Evolutionary conservation across 1,140 invertebrate species (phyloP).

Genomic region (Drosophila setifemur): DNA sequence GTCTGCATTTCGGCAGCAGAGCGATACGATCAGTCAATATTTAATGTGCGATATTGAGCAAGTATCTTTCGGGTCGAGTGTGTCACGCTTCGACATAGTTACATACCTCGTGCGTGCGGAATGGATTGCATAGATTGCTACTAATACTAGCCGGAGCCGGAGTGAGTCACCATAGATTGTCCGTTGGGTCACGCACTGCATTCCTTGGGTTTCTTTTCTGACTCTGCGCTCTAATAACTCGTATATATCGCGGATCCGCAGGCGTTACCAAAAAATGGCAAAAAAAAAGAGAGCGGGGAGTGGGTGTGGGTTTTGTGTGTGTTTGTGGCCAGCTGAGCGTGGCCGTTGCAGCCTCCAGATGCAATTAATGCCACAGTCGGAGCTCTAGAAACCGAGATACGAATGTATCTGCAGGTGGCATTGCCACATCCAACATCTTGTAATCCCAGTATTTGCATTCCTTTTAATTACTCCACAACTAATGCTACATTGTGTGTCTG

Average conservation of each 20-base stretch:
- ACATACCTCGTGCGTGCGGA: background rate
- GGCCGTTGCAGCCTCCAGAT: conserved; percentile 45
- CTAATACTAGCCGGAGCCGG: conserved; percentile 2
- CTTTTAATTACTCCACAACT: conserved; percentile 37
- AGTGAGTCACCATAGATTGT: conserved; percentile 6
- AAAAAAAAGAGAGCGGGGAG: background rate
- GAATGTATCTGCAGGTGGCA: conserved; percentile 17
- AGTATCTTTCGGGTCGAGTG: background rate
- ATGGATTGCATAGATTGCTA: conserved; percentile 1
- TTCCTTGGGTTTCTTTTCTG: conserved; percentile 19
- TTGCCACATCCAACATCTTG: conserved; percentile 20
- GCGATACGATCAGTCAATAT: conserved; percentile 39
- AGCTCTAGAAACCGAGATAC: conserved; percentile 35
- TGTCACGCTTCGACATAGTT: background rate
- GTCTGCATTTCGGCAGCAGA: conserved; percentile 4
- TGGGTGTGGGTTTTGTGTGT: conserved; percentile 8
- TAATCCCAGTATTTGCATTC: conserved; percentile 12
- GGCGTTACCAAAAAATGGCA: conserved; percentile 30
- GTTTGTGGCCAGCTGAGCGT: conserved; percentile 58
- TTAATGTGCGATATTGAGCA: conserved; percentile 44
- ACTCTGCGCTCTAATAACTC: conserved; percentile 31
- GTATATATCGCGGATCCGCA: conserved; percentile 19
- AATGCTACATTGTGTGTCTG: conserved; percentile 50
- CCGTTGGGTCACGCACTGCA: conserved; percentile 40
- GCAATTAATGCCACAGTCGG: conserved; percentile 50